Evolutionary conservation across 1,140 invertebrate species (phyloP).

Genomic region (Hylaeus anthracinus): DNA sequence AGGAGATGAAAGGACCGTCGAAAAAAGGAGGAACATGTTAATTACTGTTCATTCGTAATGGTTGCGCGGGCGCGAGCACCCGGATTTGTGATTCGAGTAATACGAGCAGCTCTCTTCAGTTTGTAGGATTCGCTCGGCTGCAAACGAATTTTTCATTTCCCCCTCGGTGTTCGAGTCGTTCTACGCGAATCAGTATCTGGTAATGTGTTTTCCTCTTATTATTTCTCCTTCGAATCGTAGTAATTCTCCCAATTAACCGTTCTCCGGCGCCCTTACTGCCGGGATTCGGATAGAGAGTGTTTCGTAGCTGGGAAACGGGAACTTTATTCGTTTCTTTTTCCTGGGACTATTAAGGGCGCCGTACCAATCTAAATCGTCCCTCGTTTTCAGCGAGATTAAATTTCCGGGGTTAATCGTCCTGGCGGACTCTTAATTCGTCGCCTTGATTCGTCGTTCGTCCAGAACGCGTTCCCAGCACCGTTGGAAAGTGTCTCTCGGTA

Average conservation of each 20-base stretch:
- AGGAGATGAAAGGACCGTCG: slow-evolving; percentile 16
- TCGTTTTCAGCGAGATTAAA: slow-evolving; percentile 66
- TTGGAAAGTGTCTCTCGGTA: slow-evolving; percentile 38
- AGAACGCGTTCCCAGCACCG: slow-evolving; percentile 23
- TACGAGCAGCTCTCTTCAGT: slow-evolving; percentile 15
- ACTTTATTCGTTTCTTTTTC: slow-evolving; percentile 52
- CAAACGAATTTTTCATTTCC: slow-evolving; percentile 18
- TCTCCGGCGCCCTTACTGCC: neutral
- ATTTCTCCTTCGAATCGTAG: slow-evolving; percentile 35
- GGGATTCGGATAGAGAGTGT: slow-evolving; percentile 1
- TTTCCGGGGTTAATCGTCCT: slow-evolving; percentile 63
- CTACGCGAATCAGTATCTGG: slow-evolving; percentile 25
- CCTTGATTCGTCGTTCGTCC: slow-evolving; percentile 57
- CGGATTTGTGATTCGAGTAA: slow-evolving; percentile 16
- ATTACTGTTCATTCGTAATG: slow-evolving; percentile 37
- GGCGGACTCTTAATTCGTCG: slow-evolving; percentile 64
- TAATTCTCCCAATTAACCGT: slow-evolving; percentile 49
- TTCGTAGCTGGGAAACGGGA: slow-evolving; percentile 24
- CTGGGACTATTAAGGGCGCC: slow-evolving; percentile 56
- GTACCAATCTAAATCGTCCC: slow-evolving; percentile 59
- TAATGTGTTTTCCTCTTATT: slow-evolving; percentile 43
- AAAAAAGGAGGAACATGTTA: slow-evolving; percentile 25
- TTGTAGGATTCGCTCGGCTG: neutral
- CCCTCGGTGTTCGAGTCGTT: neutral
- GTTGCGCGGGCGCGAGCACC: neutral